Base-by-base conservation (phyloP, 2,113 vertebrate genomes). In the Zosterops pallidus region DNA sequence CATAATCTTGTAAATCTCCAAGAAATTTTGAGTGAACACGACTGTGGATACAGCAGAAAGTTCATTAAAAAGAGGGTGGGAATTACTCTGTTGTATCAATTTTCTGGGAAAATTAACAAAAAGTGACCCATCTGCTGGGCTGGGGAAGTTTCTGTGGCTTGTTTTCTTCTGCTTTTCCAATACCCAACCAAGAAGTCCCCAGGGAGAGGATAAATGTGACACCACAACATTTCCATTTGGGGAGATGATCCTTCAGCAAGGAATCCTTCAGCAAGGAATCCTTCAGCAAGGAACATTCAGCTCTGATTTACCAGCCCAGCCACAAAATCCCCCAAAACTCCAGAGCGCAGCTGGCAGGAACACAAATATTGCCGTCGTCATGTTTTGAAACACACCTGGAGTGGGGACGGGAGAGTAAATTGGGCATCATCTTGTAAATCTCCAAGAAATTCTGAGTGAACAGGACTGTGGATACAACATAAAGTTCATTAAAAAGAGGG, bases 391-490 rank as follows among this genome's bases (percentile, higher is more conserved):
- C 35, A 35, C 35, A 35, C 35, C 35, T 35, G 35, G 35, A 88
- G 59, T 74, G 29, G 41, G 49, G 37, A 35, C 9, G n/a, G 76
- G 65, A 92, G 47, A 94, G 41, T 46, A 82, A 97, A 95, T 75
- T 76, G 39, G 63, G 60, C 26, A 1, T 91, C 91, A 95, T 95
- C 35, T 35, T 35, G 35, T 35, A 35, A 35, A 35, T 35, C 35
- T 44, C 42, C 6, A 15, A 44, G 42, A 44, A 44, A 44, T 44
- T 44, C 17, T 17, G 42, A 44, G 42, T n/a, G 42, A 44, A 44
- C 16, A 44, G 42, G 42, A 44, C 42, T 44, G 18, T 44, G 42
- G 17, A 44, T 44, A 18, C 16, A 44, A 17, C 42, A 44, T 19
- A 8, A 44, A 44, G 42, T 44, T 44, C 42, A 44, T 44, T 44